These are phyloP conservation scores for Orthosia incerta DNA, from an alignment of 2,888 invertebrate genomes.

Conservation along the genomic window DNA sequence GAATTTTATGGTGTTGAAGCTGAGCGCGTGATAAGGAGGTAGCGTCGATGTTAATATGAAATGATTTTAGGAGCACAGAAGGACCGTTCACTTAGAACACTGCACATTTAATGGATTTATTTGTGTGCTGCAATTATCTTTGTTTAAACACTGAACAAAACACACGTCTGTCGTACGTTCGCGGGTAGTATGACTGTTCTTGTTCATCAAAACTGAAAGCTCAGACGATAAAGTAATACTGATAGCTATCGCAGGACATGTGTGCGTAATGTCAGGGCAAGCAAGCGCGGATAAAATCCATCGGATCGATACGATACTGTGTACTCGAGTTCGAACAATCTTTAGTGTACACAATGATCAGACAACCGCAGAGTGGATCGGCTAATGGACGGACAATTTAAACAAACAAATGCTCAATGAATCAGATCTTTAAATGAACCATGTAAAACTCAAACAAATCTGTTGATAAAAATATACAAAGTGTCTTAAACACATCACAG, in stretches of 20 bases:
- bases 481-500: conserved; percentile 27
- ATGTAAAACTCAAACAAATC: conserved; percentile 46
- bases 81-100: conserved; percentile 12
- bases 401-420: conserved; percentile 59
- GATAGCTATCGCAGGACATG: conserved; percentile 67
- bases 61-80: neutral
- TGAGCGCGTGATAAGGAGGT: conserved; percentile 2
- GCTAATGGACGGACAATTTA: conserved; percentile 58
- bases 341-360: conserved; percentile 33
- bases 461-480: conserved; percentile 38
- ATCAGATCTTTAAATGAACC: conserved; percentile 46
- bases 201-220: conserved; percentile 76
- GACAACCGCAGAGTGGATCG: conserved; percentile 44
- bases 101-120: neutral
- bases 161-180: conserved; percentile 78
- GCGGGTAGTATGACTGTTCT: conserved; percentile 77
- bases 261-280: conserved; percentile 68
- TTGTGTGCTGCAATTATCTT: neutral
- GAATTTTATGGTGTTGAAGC: conserved; percentile 11
- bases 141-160: conserved; percentile 58
- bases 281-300: conserved; percentile 60
- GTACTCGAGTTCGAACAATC: conserved; percentile 18
- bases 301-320: conserved; percentile 53
- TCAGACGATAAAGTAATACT: conserved; percentile 75
- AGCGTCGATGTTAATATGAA: neutral